Evolutionary conservation across 2,797 vertebrate species (phyloP), one percentile per base, ranked within the genome.

Genomic region (Protosalanx chinensis): DNA sequence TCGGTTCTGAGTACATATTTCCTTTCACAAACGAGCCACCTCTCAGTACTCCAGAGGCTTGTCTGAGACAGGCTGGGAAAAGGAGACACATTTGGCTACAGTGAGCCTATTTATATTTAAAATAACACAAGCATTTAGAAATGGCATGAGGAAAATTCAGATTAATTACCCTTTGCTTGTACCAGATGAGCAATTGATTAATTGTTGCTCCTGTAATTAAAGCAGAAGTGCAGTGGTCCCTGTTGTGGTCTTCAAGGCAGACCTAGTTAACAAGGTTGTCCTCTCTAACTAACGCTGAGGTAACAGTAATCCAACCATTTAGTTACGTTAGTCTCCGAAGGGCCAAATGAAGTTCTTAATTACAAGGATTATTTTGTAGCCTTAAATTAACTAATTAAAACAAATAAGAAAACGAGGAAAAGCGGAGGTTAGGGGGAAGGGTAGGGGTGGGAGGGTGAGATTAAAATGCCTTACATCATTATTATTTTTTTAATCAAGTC

Each of bases 361-460:
- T 86, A 82, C 78, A 69, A 68, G 75, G 78, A 79, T 82, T 86
- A 77, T 76, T 71, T 82, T 82, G 71, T 74, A 76, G 72, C 82
- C 86, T 88, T 80, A 88, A 88, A 90, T 83, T 0, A 87, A 88
- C 84, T 83, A 67, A 82, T 79, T 82, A 79, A 68, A 81, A 78
- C 75, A 10, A 80, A 75, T 80, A 79, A 68, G 71, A 74, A 68
- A 77, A 84, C 83, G 73, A 64, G 82, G 61, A 77, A 84, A 83
- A 85, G 76, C 74, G 76, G 64, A 20, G 51, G 15, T 57, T 18
- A 4, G 51, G 72, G 53, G 76, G 71, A 74, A 46, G 41, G 41
- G 23, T 23, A 67, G 70, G 68, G 37, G 70, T 72, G 81, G 64
- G 70, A 32, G 73, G 68, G 70, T 16, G 23, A 13, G n/a, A 58